Conservation (phyloP, 1,140 invertebrate species). For the Drosophila auraria region DNA sequence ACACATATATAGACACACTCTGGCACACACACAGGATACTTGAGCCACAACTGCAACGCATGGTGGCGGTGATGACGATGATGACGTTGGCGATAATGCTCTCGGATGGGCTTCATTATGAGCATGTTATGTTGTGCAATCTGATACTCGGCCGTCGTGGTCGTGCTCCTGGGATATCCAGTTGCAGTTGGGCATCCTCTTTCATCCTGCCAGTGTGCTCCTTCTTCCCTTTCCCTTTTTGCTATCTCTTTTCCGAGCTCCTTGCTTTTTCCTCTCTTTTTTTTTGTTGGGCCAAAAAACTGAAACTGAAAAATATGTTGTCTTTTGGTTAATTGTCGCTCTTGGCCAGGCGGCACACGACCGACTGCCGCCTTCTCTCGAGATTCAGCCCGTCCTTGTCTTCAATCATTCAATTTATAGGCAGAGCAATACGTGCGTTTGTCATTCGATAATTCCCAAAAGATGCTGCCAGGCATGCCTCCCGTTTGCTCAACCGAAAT, state of each 20-base stretch:
- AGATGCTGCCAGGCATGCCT: constrained; percentile 49
- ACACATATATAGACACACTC: constrained; percentile 7
- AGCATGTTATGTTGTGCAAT: constrained; percentile 69
- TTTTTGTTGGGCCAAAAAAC: constrained; percentile 23
- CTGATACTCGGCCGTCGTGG: constrained; percentile 70
- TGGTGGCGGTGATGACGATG: constrained; percentile 35
- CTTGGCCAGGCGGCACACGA: constrained; percentile 63
- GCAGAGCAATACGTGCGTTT: constrained; percentile 52
- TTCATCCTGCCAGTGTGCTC: constrained; percentile 14
- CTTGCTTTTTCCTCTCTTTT: not conserved
- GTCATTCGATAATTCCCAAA: constrained; percentile 59
- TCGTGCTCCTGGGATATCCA: constrained; percentile 68
- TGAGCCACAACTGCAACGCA: constrained; percentile 53
- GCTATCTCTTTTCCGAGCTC: constrained; percentile 4
- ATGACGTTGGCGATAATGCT: constrained; percentile 50
- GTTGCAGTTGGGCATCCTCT: constrained; percentile 60
- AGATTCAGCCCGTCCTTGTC: constrained; percentile 31
- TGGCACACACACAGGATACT: constrained; percentile 44
- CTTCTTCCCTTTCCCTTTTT: not conserved
- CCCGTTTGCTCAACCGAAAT: constrained; percentile 12
- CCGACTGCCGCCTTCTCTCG: not conserved
- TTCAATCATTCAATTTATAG: constrained; percentile 73
- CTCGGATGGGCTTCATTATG: constrained; percentile 45
- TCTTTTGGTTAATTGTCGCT: constrained; percentile 62
- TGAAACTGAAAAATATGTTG: constrained; percentile 39